These are phyloP conservation scores for Lasioglossum figueresi DNA, from an alignment of 2,888 invertebrate genomes.

Conservation along the genomic window DNA sequence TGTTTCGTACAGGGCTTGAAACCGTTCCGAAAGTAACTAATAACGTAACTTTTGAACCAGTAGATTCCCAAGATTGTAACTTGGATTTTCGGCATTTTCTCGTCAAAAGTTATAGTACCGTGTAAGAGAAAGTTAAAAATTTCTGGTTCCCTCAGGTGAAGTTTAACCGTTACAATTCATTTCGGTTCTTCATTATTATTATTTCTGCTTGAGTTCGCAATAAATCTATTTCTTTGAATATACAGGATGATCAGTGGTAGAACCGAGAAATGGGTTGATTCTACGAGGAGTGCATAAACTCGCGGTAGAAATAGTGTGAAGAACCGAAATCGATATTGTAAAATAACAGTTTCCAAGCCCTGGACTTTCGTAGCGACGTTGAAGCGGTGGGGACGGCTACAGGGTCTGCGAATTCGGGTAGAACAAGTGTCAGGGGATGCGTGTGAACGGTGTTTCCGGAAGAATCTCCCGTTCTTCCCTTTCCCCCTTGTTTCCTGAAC, in stretches of 20 bases:
- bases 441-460: constrained; percentile 31
- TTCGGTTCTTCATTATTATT: background rate
- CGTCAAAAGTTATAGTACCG: no score
- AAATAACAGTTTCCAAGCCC: background rate
- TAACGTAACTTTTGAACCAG: no score
- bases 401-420: constrained; percentile 8
- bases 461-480: background rate
- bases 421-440: constrained; percentile 24
- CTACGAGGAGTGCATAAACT: background rate
- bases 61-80: no score
- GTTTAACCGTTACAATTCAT: background rate
- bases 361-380: constrained; percentile 47
- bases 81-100: no score
- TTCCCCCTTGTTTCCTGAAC: background rate
- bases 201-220: no score
- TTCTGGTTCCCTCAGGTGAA: no score
- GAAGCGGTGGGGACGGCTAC: constrained; percentile 14
- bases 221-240: background rate
- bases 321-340: background rate
- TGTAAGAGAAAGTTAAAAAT: no score
- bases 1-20: constrained; percentile 26
- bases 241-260: background rate
- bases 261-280: background rate
- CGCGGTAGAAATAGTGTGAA: background rate
- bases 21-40: no score